These are phyloP conservation scores for Coregonus clupeaformis DNA, from an alignment of 2,113 vertebrate species.

Conservation along the genomic window DNA sequence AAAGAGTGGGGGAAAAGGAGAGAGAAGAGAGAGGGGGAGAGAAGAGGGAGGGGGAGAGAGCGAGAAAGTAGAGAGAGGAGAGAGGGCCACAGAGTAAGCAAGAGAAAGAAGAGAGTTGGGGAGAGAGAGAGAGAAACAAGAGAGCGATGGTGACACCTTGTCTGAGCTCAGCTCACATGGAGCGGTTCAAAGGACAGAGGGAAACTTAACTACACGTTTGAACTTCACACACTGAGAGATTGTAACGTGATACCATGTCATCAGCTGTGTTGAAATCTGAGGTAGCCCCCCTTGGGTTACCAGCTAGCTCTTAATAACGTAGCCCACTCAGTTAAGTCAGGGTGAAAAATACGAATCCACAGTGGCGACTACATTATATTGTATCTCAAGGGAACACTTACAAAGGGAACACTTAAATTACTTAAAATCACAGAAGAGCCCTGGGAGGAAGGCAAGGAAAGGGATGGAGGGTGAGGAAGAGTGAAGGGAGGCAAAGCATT, in stretches of 20 bases:
- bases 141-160: not conserved
- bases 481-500: constrained; percentile 8
- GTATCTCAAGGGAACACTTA: not conserved
- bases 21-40: constrained; percentile 20
- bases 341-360: not conserved
- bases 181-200: not conserved
- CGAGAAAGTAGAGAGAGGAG: constrained; percentile 15
- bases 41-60: constrained; percentile 17
- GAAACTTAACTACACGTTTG: constrained; percentile 3
- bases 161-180: not conserved
- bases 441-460: not conserved
- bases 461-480: not conserved
- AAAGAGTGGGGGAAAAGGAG: not conserved
- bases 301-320: not conserved
- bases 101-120: too few relatives aligned
- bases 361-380: not conserved
- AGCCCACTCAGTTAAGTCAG: not conserved
- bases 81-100: too few relatives aligned
- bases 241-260: constrained; percentile 21
- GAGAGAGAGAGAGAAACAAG: too few relatives aligned
- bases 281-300: not conserved
- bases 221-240: constrained; percentile 15
- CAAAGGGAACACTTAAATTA: not conserved
- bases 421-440: not conserved
- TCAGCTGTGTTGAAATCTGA: constrained; percentile 13